A percentile compares a stretch with the other conserved stretches of the same genome.
phyloP scores from a whole-genome alignment of 2,113 vertebrate species.

The Tylochromis polylepis region DNA sequence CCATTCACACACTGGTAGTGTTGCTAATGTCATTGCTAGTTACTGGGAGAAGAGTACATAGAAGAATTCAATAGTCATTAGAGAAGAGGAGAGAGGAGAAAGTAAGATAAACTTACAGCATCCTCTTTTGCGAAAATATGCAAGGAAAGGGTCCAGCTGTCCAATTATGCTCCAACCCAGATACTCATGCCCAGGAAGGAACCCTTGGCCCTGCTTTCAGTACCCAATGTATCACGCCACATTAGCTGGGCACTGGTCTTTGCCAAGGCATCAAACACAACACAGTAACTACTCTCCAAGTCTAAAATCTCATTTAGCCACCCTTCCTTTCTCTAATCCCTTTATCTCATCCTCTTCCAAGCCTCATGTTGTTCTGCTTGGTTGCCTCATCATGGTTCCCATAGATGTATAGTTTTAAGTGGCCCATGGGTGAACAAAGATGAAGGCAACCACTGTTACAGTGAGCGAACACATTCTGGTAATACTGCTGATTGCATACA shows the following conservation, averaged over 20 bases:
- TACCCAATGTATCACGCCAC: slow-evolving; percentile 70
- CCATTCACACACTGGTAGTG: too few relatives aligned
- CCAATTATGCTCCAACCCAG: slow-evolving; percentile 52
- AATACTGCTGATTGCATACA: slow-evolving; percentile 2
- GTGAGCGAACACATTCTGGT: slow-evolving; percentile 24
- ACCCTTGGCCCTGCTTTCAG: slow-evolving; percentile 47
- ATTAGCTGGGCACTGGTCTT: slow-evolving; percentile 75
- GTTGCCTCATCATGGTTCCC: slow-evolving; percentile 4
- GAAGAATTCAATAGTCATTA: neutral
- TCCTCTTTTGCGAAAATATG: slow-evolving; percentile 44
- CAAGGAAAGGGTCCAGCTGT: slow-evolving; percentile 57
- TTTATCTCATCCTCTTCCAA: slow-evolving; percentile 35
- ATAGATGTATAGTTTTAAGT: slow-evolving; percentile 18
- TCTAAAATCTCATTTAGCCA: slow-evolving; percentile 30
- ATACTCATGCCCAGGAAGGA: slow-evolving; percentile 52
- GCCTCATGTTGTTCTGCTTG: slow-evolving; percentile 14
- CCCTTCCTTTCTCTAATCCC: slow-evolving; percentile 7
- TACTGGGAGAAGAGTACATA: neutral
- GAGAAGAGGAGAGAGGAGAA: neutral
- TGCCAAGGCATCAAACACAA: slow-evolving; percentile 58
- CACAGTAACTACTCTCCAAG: slow-evolving; percentile 31
- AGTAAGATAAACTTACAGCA: slow-evolving; percentile 4
- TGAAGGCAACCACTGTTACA: slow-evolving; percentile 35
- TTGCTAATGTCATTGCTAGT: too few relatives aligned
- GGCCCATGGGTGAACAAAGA: slow-evolving; percentile 8